phyloP scores from a whole-genome alignment of 1,140 invertebrate genomes.

The Bombus huntii region DNA sequence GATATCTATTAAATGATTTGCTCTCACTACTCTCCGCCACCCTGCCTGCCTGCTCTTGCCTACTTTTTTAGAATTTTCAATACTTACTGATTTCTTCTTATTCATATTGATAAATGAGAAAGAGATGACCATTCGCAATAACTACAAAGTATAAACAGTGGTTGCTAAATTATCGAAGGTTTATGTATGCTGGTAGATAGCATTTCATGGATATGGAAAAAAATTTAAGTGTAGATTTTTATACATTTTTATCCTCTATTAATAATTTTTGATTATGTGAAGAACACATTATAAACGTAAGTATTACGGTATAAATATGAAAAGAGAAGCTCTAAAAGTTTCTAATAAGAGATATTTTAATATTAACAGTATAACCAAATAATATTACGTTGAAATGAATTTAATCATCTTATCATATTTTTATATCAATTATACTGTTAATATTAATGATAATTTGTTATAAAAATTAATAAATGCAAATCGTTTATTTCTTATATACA shows the following conservation, averaged over 20 bases:
- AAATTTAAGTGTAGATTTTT: not conserved
- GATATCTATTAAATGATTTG: constrained; percentile 77
- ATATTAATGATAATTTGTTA: constrained; percentile 9
- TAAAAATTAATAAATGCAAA: constrained; percentile 29
- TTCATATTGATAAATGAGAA: not conserved
- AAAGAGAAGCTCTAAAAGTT: not conserved
- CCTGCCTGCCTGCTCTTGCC: constrained; percentile 73
- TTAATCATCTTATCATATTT: not conserved
- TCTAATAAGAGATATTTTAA: not conserved
- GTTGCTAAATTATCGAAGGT: constrained; percentile 2
- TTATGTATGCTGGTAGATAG: not conserved
- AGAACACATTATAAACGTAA: constrained; percentile 7
- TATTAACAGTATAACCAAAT: constrained; percentile 21
- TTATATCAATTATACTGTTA: constrained; percentile 23
- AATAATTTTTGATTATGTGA: not conserved
- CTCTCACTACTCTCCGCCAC: constrained; percentile 76
- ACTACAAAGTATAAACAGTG: not conserved
- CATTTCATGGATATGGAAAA: not conserved
- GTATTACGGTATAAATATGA: constrained; percentile 13
- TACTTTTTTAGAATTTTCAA: constrained; percentile 51
- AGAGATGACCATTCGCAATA: not conserved
- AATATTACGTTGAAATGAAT: not conserved
- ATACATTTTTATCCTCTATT: constrained; percentile 4
- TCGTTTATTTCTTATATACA: constrained; percentile 41
- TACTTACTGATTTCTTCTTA: constrained; percentile 24